phyloP scores from a whole-genome alignment of 2,888 invertebrate genomes.

The Drosophila cracens region DNA sequence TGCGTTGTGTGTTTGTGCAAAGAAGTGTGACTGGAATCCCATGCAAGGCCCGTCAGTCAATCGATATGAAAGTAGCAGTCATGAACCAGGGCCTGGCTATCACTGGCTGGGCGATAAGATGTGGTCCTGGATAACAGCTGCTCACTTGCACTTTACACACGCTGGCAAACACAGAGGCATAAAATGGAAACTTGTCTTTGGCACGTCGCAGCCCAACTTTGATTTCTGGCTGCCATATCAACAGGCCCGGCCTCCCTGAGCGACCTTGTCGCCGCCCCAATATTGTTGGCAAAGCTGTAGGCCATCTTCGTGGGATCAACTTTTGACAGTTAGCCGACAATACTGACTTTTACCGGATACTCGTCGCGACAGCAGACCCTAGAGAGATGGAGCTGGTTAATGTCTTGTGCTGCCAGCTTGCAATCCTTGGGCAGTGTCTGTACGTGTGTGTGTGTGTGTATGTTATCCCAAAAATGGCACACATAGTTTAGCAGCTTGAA shows the following conservation, averaged over 20 bases:
- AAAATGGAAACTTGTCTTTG: conserved; percentile 18
- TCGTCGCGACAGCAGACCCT: conserved; percentile 4
- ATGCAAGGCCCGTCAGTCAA: neutral
- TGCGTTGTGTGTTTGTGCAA: neutral
- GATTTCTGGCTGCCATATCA: conserved; percentile 46
- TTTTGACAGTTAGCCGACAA: conserved; percentile 46
- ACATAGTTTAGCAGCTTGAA: conserved; percentile 40
- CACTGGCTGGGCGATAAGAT: conserved; percentile 7
- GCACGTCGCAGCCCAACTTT: conserved; percentile 53
- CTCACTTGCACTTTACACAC: conserved; percentile 1
- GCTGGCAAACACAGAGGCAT: conserved; percentile 16
- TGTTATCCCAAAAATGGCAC: conserved; percentile 9
- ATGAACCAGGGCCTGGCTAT: neutral
- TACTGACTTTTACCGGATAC: conserved; percentile 49
- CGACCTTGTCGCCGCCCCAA: conserved; percentile 8
- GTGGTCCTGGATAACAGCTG: conserved; percentile 20
- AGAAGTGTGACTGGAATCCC: neutral
- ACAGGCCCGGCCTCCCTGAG: neutral
- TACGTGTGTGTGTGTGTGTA: neutral
- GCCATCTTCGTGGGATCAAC: conserved; percentile 16
- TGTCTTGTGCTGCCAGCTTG: neutral
- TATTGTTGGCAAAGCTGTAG: conserved; percentile 21
- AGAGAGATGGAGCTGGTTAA: neutral
- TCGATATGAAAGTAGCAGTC: conserved; percentile 12
- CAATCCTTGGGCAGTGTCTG: neutral